These are phyloP conservation scores for Urosaurus nigricauda DNA, from an alignment of 2,797 vertebrate species.

Conservation along the genomic window DNA sequence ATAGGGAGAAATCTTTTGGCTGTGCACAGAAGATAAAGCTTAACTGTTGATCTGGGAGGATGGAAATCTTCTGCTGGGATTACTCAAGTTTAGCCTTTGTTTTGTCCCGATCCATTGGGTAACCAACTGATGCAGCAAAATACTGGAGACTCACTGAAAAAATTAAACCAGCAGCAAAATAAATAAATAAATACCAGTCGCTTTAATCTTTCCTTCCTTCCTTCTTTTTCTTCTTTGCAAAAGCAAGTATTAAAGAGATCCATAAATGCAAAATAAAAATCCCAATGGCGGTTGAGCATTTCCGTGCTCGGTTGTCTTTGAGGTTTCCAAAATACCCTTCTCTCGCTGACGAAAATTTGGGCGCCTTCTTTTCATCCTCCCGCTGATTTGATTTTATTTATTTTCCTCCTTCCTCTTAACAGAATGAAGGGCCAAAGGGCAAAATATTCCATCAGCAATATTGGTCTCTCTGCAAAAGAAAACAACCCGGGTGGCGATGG, in stretches of 20 bases:
- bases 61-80: slow-evolving; percentile 12
- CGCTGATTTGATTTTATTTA: not conserved
- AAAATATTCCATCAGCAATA: not conserved
- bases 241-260: no score
- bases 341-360: no score
- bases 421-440: not conserved
- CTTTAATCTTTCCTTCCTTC: no score
- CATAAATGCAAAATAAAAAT: no score
- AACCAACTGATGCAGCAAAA: not conserved
- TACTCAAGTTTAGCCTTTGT: not conserved
- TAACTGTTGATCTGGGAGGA: slow-evolving; percentile 24
- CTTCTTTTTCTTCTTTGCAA: no score
- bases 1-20: slow-evolving; percentile 6
- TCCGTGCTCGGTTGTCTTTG: no score
- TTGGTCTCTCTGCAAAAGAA: not conserved
- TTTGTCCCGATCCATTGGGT: not conserved
- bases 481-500: not conserved
- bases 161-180: not conserved
- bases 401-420: not conserved
- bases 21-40: slow-evolving; percentile 30
- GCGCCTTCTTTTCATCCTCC: no score
- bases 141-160: no score
- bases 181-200: no score
- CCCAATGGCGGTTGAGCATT: no score
- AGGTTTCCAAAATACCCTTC: no score